Conservation (phyloP, 2,888 invertebrate species). For the Escarpia spicata region DNA sequence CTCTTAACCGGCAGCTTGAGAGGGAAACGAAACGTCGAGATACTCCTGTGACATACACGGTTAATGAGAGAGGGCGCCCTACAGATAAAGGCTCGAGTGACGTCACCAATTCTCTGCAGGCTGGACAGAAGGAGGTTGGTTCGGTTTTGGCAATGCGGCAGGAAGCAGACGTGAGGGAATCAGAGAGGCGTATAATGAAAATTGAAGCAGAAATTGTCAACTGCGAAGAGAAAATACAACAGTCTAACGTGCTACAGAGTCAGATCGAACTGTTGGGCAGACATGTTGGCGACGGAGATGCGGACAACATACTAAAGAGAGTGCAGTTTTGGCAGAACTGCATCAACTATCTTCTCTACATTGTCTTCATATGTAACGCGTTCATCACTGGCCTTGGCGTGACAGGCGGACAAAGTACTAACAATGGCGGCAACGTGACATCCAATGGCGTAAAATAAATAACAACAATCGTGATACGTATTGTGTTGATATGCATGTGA, state of each 20-base stretch:
- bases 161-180: neutral
- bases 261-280: neutral
- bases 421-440: neutral
- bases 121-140: neutral
- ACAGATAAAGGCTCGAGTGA: too few species aligned
- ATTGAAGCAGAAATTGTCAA: neutral
- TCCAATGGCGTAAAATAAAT: neutral
- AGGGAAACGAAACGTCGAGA: neutral
- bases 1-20: neutral
- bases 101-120: neutral
- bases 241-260: neutral
- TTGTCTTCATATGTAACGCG: slow-evolving; percentile 26
- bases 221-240: neutral
- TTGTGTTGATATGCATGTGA: too few species aligned
- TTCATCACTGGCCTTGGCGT: slow-evolving; percentile 26
- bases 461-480: too few species aligned
- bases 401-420: neutral
- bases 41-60: too few species aligned
- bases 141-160: neutral
- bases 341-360: slow-evolving; percentile 28
- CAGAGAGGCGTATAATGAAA: neutral
- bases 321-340: slow-evolving; percentile 27
- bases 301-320: slow-evolving; percentile 21
- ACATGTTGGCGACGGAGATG: neutral
- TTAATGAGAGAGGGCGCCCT: too few species aligned